Evolutionary conservation across 2,888 invertebrate species (phyloP).

Genomic region (Tethea ocularis): DNA sequence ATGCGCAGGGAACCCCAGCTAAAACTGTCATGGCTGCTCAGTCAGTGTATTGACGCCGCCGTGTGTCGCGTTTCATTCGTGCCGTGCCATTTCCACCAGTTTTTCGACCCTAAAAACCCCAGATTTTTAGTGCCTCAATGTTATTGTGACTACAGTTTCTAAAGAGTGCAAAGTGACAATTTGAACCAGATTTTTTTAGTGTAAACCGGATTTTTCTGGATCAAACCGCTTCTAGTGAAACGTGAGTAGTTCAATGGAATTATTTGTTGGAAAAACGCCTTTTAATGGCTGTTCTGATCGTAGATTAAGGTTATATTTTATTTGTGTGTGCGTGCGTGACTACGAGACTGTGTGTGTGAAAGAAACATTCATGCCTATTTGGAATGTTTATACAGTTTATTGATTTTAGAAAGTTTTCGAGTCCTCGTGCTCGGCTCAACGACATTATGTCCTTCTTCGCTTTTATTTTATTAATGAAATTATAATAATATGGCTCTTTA

Average conservation of each 20-base stretch:
- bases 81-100: slow-evolving; percentile 13
- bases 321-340: slow-evolving; percentile 23
- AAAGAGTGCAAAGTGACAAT: slow-evolving; percentile 20
- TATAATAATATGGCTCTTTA: slow-evolving; percentile 14
- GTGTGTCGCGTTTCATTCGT: slow-evolving; percentile 51
- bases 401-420: slow-evolving; percentile 59
- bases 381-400: slow-evolving; percentile 59
- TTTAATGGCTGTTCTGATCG: slow-evolving; percentile 22
- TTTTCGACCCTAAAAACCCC: slow-evolving; percentile 22
- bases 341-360: slow-evolving; percentile 34
- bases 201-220: slow-evolving; percentile 60
- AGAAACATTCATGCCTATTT: slow-evolving; percentile 50
- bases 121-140: slow-evolving; percentile 39
- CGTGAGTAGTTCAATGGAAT: slow-evolving; percentile 57
- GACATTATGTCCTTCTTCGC: slow-evolving; percentile 26
- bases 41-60: slow-evolving; percentile 75
- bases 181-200: slow-evolving; percentile 25
- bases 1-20: slow-evolving; percentile 67
- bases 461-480: slow-evolving; percentile 26
- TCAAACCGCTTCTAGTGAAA: slow-evolving; percentile 45
- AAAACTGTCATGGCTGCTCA: slow-evolving; percentile 77
- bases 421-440: slow-evolving; percentile 24
- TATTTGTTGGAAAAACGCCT: slow-evolving; percentile 22
- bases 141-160: slow-evolving; percentile 19
- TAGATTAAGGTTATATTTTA: slow-evolving; percentile 12